A percentile compares a stretch with the other conserved stretches of the same genome.
Conservation (phyloP, 2,888 invertebrate genomes). For the Patella pellucida region DNA sequence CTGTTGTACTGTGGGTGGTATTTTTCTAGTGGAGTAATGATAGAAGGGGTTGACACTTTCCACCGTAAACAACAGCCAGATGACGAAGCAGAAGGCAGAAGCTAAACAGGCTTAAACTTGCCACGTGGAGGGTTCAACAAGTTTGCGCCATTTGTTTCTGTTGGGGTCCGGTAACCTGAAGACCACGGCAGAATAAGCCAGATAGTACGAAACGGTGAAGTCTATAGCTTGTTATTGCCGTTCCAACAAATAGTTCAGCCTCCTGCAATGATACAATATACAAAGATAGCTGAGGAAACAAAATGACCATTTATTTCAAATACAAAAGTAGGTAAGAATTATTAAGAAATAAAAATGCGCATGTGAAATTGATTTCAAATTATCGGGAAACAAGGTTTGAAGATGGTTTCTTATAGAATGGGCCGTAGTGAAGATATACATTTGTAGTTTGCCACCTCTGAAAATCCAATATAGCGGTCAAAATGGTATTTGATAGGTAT, state of each 20-base stretch:
- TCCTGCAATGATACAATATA: conserved; percentile 74
- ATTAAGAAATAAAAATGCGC: no score
- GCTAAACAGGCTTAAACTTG: conserved; percentile 45
- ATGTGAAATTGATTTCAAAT: no score
- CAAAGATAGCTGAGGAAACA: no score
- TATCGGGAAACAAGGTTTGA: no score
- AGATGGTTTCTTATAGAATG: no score
- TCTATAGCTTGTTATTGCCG: conserved; percentile 90
- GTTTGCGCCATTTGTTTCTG: conserved; percentile 46
- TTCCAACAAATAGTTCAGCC: conserved; percentile 86
- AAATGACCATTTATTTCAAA: no score
- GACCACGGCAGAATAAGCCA: conserved; percentile 47
- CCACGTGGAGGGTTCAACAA: conserved; percentile 51
- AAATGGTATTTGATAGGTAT: no score
- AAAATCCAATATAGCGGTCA: no score
- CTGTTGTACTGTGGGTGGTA: background rate
- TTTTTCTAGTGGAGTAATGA: background rate
- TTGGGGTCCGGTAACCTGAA: conserved; percentile 47
- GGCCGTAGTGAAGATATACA: no score
- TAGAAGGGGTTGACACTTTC: conserved; percentile 52
- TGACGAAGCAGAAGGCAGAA: conserved; percentile 37
- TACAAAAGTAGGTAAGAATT: no score
- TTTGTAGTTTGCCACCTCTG: no score
- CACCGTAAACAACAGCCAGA: conserved; percentile 42
- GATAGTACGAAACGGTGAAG: conserved; percentile 83